phyloP scores from a whole-genome alignment of 2,888 invertebrate genomes.

The Podabrus alpinus region DNA sequence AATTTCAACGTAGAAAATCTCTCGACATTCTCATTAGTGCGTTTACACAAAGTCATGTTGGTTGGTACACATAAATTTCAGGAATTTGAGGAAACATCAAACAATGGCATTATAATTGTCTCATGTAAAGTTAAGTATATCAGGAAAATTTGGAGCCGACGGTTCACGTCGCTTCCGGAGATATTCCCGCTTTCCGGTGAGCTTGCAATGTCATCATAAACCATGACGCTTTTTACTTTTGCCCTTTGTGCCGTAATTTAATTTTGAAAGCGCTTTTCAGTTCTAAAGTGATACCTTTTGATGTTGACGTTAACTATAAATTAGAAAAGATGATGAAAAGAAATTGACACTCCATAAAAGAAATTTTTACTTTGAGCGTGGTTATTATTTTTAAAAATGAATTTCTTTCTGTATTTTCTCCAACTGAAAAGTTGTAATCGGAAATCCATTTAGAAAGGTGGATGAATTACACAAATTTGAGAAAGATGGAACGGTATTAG shows the following conservation, averaged over 20 bases:
- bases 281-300: conserved; percentile 14
- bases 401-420: neutral
- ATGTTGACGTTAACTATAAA: conserved; percentile 17
- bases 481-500: neutral
- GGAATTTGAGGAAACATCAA: conserved; percentile 8
- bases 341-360: conserved; percentile 4
- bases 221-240: conserved; percentile 14
- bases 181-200: conserved; percentile 23
- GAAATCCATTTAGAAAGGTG: neutral
- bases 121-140: conserved; percentile 13
- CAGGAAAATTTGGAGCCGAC: conserved; percentile 27
- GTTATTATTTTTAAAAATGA: neutral
- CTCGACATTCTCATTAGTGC: neutral
- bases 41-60: neutral
- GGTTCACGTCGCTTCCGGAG: conserved; percentile 31
- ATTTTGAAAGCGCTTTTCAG: conserved; percentile 7
- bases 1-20: neutral
- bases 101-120: conserved; percentile 13
- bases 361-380: neutral
- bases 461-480: neutral
- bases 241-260: conserved; percentile 23
- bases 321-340: conserved; percentile 9
- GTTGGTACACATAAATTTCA: neutral
- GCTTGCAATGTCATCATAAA: conserved; percentile 15
- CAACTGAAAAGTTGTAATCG: neutral